Conservation (phyloP, 2,888 invertebrate species). For the Leucophenga montana region DNA sequence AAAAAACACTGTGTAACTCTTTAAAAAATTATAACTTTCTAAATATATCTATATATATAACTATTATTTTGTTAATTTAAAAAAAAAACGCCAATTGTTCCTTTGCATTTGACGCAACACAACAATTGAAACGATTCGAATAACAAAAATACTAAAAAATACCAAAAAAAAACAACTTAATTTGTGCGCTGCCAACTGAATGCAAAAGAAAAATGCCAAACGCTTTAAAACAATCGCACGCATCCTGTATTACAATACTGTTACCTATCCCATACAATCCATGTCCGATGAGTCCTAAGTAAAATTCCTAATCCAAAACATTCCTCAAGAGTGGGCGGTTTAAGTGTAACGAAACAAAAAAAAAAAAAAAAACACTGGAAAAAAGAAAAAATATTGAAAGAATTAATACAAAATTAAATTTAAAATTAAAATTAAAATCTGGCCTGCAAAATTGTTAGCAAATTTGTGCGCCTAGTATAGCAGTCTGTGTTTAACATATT, state of each 20-base stretch:
- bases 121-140: slow-evolving; percentile 1
- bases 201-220: slow-evolving; percentile 72
- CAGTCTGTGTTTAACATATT: too few species aligned
- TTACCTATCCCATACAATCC: slow-evolving; percentile 68
- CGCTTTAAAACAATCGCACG: slow-evolving; percentile 72
- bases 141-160: slow-evolving; percentile 9
- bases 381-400: slow-evolving; percentile 31
- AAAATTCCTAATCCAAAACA: slow-evolving; percentile 11
- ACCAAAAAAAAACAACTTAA: slow-evolving; percentile 23
- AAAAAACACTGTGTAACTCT: slow-evolving; percentile 47
- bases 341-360: slow-evolving; percentile 29
- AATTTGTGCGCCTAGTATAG: slow-evolving; percentile 33
- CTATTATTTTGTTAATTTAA: slow-evolving; percentile 30
- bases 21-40: slow-evolving; percentile 57
- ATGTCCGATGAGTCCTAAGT: slow-evolving; percentile 63
- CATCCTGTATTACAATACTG: slow-evolving; percentile 71
- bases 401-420: slow-evolving; percentile 41
- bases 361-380: too few species aligned
- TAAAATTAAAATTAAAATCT: slow-evolving; percentile 24
- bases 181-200: slow-evolving; percentile 42
- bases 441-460: slow-evolving; percentile 27
- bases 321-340: slow-evolving; percentile 54
- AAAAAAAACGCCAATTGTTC: slow-evolving; percentile 42
- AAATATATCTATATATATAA: slow-evolving; percentile 31
- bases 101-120: slow-evolving; percentile 57